Conservation (phyloP, 2,888 invertebrate species). For the Rhagonycha lutea region DNA sequence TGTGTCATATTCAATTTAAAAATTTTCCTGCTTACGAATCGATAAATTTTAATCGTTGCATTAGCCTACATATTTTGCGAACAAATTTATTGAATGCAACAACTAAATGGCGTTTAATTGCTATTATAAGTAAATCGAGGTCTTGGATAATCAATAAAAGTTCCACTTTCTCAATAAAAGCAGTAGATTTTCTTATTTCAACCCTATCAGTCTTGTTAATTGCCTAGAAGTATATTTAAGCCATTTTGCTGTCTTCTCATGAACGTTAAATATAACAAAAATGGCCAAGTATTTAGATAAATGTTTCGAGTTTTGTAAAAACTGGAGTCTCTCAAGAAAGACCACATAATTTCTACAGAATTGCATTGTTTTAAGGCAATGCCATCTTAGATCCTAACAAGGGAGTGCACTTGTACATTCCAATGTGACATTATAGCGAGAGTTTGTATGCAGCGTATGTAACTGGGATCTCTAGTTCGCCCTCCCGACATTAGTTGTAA, state of each 20-base stretch:
- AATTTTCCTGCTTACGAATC: neutral
- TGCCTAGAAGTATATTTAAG: neutral
- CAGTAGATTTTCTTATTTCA: neutral
- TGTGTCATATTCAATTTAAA: conserved; percentile 7
- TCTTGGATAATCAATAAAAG: neutral
- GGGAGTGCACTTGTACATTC: conserved; percentile 37
- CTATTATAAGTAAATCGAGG: conserved; percentile 6
- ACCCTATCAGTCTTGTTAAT: neutral
- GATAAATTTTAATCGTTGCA: neutral
- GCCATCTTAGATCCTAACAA: conserved; percentile 40
- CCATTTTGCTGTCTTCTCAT: conserved; percentile 5
- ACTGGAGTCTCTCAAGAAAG: conserved; percentile 30
- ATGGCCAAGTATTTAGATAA: conserved; percentile 31
- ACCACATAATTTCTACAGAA: conserved; percentile 38
- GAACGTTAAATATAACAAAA: conserved; percentile 26
- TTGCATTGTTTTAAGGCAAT: conserved; percentile 39
- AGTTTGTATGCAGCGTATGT: conserved; percentile 31
- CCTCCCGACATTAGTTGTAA: conserved; percentile 26
- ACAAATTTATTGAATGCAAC: neutral
- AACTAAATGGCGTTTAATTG: conserved; percentile 3
- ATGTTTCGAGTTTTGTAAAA: conserved; percentile 30
- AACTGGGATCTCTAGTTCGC: conserved; percentile 19
- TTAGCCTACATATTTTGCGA: conserved; percentile 12
- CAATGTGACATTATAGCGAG: conserved; percentile 29
- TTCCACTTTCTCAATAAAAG: conserved; percentile 5